Percentiles rank a stretch among this genome's conserved stretches.
Evolutionary conservation across 2,113 vertebrate genomes (phyloP).

Genomic region (Delphinus delphis): DNA sequence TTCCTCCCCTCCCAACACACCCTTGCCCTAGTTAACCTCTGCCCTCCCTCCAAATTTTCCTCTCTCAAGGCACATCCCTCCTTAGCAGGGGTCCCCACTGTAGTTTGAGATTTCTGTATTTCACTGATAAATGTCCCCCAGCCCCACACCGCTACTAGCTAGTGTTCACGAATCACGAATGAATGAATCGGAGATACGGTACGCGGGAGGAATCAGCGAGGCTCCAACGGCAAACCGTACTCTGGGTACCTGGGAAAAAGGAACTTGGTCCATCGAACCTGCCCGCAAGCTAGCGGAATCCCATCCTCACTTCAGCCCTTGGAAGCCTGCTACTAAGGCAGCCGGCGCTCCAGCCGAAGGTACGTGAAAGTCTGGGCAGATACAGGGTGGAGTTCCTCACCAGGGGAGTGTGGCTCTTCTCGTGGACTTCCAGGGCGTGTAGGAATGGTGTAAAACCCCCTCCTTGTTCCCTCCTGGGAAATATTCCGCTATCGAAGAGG

Average conservation of each 20-base stretch:
- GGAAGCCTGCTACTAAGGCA: not conserved
- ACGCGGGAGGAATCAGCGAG: not conserved
- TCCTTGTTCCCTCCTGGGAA: not conserved
- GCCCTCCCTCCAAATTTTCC: not conserved
- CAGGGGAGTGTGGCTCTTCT: not conserved
- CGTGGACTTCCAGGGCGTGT: not conserved
- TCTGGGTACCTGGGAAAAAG: not conserved
- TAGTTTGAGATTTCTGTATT: conserved; percentile 13
- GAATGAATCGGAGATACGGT: not conserved
- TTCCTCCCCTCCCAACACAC: not conserved
- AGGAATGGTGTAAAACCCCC: not conserved
- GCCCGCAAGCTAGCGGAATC: not conserved
- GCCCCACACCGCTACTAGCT: not conserved
- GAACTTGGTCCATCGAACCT: not conserved
- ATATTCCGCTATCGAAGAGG: not conserved
- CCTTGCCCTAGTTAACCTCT: not conserved
- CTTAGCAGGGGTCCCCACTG: not conserved
- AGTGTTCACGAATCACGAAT: not conserved
- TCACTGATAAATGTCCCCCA: not conserved
- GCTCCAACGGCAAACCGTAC: not conserved
- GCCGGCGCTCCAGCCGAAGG: not conserved
- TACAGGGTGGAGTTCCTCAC: not conserved
- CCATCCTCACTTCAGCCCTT: not conserved
- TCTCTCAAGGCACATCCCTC: not conserved
- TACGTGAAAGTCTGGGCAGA: not conserved